phyloP scores from a whole-genome alignment of 2,797 vertebrate genomes.

The Trematomus bernacchii region DNA sequence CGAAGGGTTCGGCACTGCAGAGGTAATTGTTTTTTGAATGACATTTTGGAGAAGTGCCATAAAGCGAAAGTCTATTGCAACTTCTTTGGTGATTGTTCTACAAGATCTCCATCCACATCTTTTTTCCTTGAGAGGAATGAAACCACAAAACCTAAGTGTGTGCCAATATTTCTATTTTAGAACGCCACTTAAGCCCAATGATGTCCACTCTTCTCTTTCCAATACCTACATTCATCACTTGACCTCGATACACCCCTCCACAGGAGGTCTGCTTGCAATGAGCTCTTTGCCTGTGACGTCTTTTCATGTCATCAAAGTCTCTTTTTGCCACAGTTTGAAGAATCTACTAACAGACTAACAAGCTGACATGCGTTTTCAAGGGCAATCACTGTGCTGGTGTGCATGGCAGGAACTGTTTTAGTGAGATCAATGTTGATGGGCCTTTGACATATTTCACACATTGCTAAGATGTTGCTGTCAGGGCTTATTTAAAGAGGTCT shows the following conservation, averaged over 20 bases:
- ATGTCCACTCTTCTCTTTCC: conserved; percentile 11
- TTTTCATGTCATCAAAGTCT: conserved; percentile 22
- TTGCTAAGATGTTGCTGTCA: conserved; percentile 13
- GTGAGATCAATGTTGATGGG: conserved; percentile 20
- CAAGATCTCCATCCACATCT: background rate
- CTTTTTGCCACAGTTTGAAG: conserved; percentile 9
- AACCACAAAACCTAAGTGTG: background rate
- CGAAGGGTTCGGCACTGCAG: background rate
- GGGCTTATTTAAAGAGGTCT: conserved; percentile 29
- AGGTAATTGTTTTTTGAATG: conserved; percentile 27
- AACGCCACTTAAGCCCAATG: background rate
- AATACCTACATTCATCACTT: conserved; percentile 11
- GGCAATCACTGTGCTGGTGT: background rate
- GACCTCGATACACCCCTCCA: background rate
- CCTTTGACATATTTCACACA: conserved; percentile 29
- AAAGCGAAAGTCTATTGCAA: conserved; percentile 3
- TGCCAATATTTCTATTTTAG: background rate
- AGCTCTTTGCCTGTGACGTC: background rate
- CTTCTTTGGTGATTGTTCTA: background rate
- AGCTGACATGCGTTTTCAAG: conserved; percentile 18
- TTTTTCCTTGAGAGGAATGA: conserved; percentile 9
- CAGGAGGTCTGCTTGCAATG: background rate
- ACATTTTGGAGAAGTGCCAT: conserved; percentile 17
- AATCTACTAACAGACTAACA: background rate
- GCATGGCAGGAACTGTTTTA: conserved; percentile 6